These are phyloP conservation scores for Megaptera novaeangliae DNA, from an alignment of 2,113 vertebrate genomes.

Conservation along the genomic window DNA sequence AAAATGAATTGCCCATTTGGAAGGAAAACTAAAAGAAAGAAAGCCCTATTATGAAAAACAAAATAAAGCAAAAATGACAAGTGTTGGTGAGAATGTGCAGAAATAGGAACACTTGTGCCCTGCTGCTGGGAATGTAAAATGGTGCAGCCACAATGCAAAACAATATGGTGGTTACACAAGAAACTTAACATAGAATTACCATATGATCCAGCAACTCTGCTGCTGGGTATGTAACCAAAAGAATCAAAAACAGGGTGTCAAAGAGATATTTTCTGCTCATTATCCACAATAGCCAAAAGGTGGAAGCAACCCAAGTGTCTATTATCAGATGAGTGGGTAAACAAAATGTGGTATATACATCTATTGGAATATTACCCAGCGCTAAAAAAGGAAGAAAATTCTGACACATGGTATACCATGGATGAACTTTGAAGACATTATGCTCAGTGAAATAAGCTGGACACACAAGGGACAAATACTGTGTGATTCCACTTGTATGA, in stretches of 20 bases:
- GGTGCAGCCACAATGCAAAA: not conserved
- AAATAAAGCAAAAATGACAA: not conserved
- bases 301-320: not conserved
- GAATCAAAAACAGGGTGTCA: not conserved
- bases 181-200: not conserved
- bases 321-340: not conserved
- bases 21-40: not conserved
- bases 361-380: not conserved
- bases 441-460: not conserved
- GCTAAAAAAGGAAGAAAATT: not conserved
- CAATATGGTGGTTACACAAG: not conserved
- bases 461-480: not conserved
- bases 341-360: not conserved
- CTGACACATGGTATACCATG: not conserved
- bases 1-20: conserved; percentile 21
- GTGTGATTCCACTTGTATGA: not conserved
- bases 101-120: not conserved
- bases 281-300: not conserved
- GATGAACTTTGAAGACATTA: not conserved
- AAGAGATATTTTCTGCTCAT: not conserved
- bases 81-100: not conserved
- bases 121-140: not conserved
- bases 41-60: not conserved
- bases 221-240: not conserved
- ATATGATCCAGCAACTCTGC: not conserved